Percentiles rank a stretch among this genome's conserved stretches.
phyloP scores from a whole-genome alignment of 2,797 vertebrate species.

The Carcharodon carcharias region DNA sequence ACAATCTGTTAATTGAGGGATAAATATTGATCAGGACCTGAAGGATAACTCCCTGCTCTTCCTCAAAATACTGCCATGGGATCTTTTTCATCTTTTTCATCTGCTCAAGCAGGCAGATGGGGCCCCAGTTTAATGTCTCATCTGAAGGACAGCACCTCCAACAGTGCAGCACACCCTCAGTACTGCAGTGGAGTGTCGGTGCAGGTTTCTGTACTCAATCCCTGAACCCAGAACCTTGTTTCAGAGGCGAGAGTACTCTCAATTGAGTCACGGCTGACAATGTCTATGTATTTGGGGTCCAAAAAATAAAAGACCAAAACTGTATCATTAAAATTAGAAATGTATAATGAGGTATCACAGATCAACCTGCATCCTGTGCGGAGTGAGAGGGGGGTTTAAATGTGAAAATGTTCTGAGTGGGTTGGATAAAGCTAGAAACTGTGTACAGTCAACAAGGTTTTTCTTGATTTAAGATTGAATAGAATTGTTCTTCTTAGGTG shows the following conservation, averaged over 20 bases:
- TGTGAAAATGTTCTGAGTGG: background rate
- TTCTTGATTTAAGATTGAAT: background rate
- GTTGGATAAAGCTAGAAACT: background rate
- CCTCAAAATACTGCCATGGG: background rate
- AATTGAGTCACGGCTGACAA: no score
- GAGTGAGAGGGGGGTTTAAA: background rate
- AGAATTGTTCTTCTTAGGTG: background rate
- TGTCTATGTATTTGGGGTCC: background rate
- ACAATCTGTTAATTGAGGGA: background rate
- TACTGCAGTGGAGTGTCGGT: no score
- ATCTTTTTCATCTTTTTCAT: background rate
- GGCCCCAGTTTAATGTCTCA: background rate
- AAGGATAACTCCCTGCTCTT: background rate
- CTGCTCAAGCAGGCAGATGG: no score
- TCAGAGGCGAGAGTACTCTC: no score
- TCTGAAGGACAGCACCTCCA: no score
- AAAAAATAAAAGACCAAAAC: background rate
- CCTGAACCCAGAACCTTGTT: no score
- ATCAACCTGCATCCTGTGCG: background rate
- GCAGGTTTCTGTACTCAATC: no score
- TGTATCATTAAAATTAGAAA: background rate
- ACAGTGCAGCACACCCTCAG: no score
- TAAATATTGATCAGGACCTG: background rate
- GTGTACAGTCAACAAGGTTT: background rate
- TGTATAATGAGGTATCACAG: background rate